Evolutionary conservation across 1,140 invertebrate species (phyloP).

Genomic region (Pogonomyrmex californicus): DNA sequence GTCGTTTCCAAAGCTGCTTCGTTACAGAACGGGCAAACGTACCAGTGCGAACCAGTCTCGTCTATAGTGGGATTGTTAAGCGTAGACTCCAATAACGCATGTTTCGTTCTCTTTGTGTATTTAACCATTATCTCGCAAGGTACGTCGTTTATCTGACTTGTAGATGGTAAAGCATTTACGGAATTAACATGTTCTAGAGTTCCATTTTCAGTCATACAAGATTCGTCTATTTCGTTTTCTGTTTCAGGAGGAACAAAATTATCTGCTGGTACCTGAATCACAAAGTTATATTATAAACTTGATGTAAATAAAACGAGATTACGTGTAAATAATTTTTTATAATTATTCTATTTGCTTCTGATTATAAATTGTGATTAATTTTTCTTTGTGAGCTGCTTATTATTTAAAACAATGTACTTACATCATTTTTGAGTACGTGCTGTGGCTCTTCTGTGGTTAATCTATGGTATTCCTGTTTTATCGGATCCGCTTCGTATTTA

Average conservation of each 20-base stretch:
- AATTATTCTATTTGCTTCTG: neutral
- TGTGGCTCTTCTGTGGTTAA: slow-evolving; percentile 72
- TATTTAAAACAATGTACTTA: slow-evolving; percentile 63
- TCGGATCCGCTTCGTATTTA: slow-evolving; percentile 80
- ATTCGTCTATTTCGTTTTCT: slow-evolving; percentile 68
- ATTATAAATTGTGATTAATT: neutral
- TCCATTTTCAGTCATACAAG: slow-evolving; percentile 63
- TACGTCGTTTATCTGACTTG: slow-evolving; percentile 78
- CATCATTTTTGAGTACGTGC: slow-evolving; percentile 77
- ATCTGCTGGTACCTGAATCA: slow-evolving; percentile 67
- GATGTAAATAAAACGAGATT: neutral
- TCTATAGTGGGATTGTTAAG: slow-evolving; percentile 83
- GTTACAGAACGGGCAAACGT: slow-evolving; percentile 87
- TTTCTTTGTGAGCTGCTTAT: neutral
- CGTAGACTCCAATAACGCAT: slow-evolving; percentile 79
- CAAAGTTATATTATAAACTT: neutral
- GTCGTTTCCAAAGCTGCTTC: slow-evolving; percentile 86
- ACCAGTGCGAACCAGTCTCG: slow-evolving; percentile 84
- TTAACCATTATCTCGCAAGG: slow-evolving; percentile 80
- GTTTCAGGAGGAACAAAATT: slow-evolving; percentile 66
- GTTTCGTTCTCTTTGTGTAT: slow-evolving; percentile 81
- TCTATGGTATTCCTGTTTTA: slow-evolving; percentile 82
- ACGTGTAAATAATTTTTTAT: neutral
- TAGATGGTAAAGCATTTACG: slow-evolving; percentile 77
- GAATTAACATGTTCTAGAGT: slow-evolving; percentile 52